Percentiles rank a stretch among this genome's conserved stretches.
Evolutionary conservation across 2,797 vertebrate species (phyloP).

Genomic region (Hylomyscus alleni): DNA sequence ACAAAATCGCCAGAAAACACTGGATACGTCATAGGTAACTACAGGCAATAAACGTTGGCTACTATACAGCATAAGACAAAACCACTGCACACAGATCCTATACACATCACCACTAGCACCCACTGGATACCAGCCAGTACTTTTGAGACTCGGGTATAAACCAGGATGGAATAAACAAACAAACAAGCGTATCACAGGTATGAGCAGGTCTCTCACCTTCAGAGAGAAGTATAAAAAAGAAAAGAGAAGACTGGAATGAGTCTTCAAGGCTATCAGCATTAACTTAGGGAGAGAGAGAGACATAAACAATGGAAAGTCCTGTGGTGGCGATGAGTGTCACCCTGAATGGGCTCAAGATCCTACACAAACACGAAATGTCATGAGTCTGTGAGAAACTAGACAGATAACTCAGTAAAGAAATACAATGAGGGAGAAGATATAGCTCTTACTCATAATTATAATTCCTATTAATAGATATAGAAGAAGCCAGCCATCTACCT

Average conservation of each 20-base stretch:
- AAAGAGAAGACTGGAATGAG: background rate
- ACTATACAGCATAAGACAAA: background rate
- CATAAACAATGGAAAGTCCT: background rate
- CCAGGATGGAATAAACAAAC: background rate
- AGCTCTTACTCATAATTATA: background rate
- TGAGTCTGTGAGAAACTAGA: background rate
- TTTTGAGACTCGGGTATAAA: background rate
- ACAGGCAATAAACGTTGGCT: background rate
- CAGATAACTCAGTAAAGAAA: background rate
- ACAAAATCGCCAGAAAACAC: background rate
- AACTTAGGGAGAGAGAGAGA: background rate
- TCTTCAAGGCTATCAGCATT: background rate
- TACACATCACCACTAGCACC: background rate
- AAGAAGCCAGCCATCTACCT: background rate
- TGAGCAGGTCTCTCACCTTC: background rate
- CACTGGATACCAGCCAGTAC: background rate
- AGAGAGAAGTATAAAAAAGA: background rate
- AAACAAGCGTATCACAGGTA: background rate
- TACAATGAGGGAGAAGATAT: background rate
- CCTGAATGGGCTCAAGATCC: background rate
- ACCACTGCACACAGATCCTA: background rate
- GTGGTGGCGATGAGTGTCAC: background rate
- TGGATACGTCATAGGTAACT: background rate
- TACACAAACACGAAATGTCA: background rate
- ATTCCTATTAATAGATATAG: conserved; percentile 8